Conservation (phyloP, 2,888 invertebrate species). For the Monoplex corrugatus region DNA sequence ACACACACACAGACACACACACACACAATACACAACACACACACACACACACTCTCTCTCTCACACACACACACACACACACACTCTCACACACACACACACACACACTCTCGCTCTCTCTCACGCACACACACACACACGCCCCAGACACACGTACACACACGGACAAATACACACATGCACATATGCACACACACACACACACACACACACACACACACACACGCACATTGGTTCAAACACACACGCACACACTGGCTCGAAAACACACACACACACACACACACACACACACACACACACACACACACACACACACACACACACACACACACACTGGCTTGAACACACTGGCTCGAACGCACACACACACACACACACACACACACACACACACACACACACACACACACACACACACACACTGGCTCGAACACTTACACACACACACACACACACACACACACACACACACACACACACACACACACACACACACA, state of each 20-base stretch:
- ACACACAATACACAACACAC: slow-evolving; percentile 11
- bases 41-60: not conserved
- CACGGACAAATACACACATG: not conserved
- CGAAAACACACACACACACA: not conserved
- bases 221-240: not conserved
- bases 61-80: too few species aligned
- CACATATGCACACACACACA: not conserved
- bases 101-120: not conserved
- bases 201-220: too few species aligned
- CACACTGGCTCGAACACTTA: not conserved
- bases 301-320: slow-evolving; percentile 22
- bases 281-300: slow-evolving; percentile 8
- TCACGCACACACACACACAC: not conserved
- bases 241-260: not conserved
- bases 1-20: slow-evolving; percentile 2
- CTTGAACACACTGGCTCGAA: too few species aligned
- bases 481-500: not conserved
- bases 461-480: not conserved
- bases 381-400: not conserved
- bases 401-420: not conserved
- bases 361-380: not conserved
- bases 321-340: not conserved
- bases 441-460: slow-evolving; percentile 7
- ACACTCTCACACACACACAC: not conserved
- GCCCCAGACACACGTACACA: not conserved